A percentile compares a stretch with the other conserved stretches of the same genome.
Evolutionary conservation across 2,888 invertebrate species (phyloP).

Genomic region (Leucophenga montana): DNA sequence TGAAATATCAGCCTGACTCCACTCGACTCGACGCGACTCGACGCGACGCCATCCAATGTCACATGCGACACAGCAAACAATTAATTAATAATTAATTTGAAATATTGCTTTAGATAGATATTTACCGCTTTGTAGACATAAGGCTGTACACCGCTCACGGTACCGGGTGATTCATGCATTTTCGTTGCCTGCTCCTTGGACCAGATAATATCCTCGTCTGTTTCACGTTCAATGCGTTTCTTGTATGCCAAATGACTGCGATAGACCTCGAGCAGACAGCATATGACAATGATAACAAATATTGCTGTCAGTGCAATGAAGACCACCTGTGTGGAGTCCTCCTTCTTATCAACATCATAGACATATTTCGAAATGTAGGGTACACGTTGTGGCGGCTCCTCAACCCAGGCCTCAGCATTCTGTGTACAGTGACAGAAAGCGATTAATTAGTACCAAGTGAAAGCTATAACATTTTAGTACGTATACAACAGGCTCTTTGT

Average conservation of each 20-base stretch:
- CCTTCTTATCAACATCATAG: conserved; percentile 82
- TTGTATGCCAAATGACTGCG: conserved; percentile 83
- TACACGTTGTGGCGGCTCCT: conserved; percentile 85
- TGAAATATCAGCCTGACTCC: not conserved
- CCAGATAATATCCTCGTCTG: conserved; percentile 83
- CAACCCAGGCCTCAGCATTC: conserved; percentile 88
- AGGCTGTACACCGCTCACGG: conserved; percentile 56
- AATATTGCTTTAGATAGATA: conserved; percentile 27
- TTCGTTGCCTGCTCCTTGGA: conserved; percentile 84
- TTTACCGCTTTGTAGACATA: conserved; percentile 76
- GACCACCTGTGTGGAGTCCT: conserved; percentile 86
- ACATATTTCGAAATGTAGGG: conserved; percentile 82
- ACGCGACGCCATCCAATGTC: no score
- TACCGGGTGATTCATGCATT: conserved; percentile 77
- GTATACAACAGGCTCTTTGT: conserved; percentile 8
- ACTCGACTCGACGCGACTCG: no score
- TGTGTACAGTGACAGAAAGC: conserved; percentile 59
- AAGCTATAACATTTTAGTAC: conserved; percentile 3
- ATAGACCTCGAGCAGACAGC: conserved; percentile 84
- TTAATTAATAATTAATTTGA: conserved; percentile 29
- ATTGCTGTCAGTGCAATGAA: conserved; percentile 85
- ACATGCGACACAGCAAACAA: conserved; percentile 11
- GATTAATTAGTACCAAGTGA: conserved; percentile 53
- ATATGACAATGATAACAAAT: conserved; percentile 81
- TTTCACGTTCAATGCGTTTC: conserved; percentile 81